Evolutionary conservation across 2,888 invertebrate genomes (phyloP), one percentile per base, ranked within the genome.

Genomic region (Parnassius smintheus): DNA sequence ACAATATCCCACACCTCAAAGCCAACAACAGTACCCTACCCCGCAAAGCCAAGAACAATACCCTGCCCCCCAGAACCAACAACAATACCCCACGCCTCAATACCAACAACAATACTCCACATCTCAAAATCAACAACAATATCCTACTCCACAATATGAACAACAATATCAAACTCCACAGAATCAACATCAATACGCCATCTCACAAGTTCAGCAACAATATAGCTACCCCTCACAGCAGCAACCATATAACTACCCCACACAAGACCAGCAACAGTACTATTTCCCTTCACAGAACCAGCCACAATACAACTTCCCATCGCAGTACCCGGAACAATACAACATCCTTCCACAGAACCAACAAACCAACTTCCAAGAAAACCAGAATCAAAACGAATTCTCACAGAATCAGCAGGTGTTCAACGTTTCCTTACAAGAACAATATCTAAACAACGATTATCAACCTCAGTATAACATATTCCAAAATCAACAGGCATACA

Each of bases 381-480:
- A 1, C 35, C 35, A 35, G 35, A 35, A 35, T 35, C 35, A 35
- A 35, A 35, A 35, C 35, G 35, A 50, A 53, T 13, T 55, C 50
- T 1, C 48, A 45, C 59, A 54, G 49, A 49, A 42, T 42, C 41
- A 52, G 41, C 53, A 56, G 42, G 45, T 48, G 42, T 45, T 59
- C 50, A 55, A 62, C 50, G 2, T 42, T 2, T 44, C 62, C 7
- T 44, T 58, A 50, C 61, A 56, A 9, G 35, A 58, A 22, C 35
- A 49, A 18, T 13, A 54, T 35, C 58, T 55, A 22, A 11, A 10
- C 25, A 61, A 56, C 50, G 22, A 42, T n/a, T 55, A 50, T 12
- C 25, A 49, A 45, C 55, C 50, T 2, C 62, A 62, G 25, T 58
- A 55, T 22, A 50, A 51, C 12, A 25, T 53, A 48, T 57, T 62